These are phyloP conservation scores for Avahi laniger DNA, from an alignment of 2,797 vertebrate species.

Conservation along the genomic window DNA sequence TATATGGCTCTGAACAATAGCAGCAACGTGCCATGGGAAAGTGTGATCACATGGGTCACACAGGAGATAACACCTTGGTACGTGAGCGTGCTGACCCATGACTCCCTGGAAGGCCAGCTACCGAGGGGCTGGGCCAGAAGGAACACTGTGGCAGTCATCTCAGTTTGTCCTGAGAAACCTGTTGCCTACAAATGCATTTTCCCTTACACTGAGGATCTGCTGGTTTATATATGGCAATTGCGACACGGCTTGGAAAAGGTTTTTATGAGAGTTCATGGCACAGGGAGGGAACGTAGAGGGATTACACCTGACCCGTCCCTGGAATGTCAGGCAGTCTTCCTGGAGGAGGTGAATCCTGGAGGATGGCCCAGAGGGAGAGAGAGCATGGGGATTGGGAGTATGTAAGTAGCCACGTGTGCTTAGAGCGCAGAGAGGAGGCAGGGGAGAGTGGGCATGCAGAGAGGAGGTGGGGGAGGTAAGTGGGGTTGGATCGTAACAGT, in stretches of 20 bases:
- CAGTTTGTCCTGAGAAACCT: too few species aligned
- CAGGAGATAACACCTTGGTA: too few species aligned
- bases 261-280: neutral
- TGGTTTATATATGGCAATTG: neutral
- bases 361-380: neutral
- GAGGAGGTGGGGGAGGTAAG: neutral
- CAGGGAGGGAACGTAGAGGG: neutral
- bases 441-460: accelerated
- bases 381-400: neutral
- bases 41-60: too few species aligned
- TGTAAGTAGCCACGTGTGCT: accelerated
- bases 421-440: neutral
- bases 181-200: too few species aligned
- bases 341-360: neutral
- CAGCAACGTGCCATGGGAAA: too few species aligned
- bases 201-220: too few species aligned
- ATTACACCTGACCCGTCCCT: neutral
- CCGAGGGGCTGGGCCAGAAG: too few species aligned
- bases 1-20: too few species aligned
- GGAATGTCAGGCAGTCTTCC: neutral
- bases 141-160: too few species aligned
- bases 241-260: neutral
- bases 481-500: accelerated
- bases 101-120: too few species aligned
- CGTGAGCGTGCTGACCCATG: too few species aligned